Evolutionary conservation across 2,888 invertebrate genomes (phyloP).

Genomic region (Papilio protenor): DNA sequence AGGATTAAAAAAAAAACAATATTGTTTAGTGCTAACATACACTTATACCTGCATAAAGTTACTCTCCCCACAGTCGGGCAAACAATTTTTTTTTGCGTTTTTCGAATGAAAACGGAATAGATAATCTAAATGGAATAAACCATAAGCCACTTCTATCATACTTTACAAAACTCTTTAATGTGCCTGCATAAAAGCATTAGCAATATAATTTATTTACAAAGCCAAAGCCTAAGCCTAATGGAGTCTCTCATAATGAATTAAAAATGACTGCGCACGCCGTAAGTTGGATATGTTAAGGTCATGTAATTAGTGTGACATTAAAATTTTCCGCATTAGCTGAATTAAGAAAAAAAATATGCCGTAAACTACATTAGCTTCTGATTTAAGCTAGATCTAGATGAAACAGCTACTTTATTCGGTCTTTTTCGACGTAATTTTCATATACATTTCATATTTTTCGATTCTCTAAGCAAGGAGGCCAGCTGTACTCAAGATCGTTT

Average conservation of each 20-base stretch:
- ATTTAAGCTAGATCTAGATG: too few species aligned
- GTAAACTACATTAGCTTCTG: too few species aligned
- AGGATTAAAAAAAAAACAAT: too few species aligned
- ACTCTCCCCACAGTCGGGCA: background rate
- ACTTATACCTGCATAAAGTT: too few species aligned
- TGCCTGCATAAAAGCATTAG: constrained; percentile 8
- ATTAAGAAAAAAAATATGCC: too few species aligned
- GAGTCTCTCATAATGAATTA: constrained; percentile 13
- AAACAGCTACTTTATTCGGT: too few species aligned
- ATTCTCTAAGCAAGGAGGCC: too few species aligned
- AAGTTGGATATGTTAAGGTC: background rate
- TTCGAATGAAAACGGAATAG: background rate
- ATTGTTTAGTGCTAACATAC: too few species aligned
- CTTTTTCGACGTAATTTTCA: too few species aligned
- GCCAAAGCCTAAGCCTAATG: constrained; percentile 20
- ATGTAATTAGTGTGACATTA: background rate
- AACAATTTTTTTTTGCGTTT: background rate
- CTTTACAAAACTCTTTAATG: background rate
- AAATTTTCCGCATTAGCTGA: background rate
- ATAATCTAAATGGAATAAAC: background rate
- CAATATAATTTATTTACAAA: constrained; percentile 16
- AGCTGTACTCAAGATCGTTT: too few species aligned
- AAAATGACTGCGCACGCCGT: background rate
- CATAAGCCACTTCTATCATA: background rate
- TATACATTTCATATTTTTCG: too few species aligned